Evolutionary conservation across 92 coral and sea anemone genomes (phyloP), one percentile per base, ranked within the genome.

Genomic region (Muricea muricata): DNA sequence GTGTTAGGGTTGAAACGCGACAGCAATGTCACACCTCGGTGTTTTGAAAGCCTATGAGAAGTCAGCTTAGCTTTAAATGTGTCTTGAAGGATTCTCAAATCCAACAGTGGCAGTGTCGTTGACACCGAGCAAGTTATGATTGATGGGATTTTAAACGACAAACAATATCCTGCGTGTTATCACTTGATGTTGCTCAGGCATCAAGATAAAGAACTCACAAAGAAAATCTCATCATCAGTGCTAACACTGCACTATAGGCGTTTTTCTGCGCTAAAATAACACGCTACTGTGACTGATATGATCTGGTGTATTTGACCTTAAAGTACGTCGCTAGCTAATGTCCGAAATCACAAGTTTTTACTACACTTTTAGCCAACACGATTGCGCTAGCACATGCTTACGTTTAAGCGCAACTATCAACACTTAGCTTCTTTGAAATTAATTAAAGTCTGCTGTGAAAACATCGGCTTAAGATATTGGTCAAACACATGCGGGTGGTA

Each of bases 401-500:
- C 82, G 23, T 77, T 77, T 77, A 56, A 34, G n/a, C 68, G 46
- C 21, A 77, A 61, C 61, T 77, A 77, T 77, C 82, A 77, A 77
- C 82, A 77, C 82, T 77, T 54, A 32, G 50, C 68, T 54, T 77
- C 82, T 77, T 77, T 77, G 82, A 77, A 77, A 77, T 77, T 77
- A 77, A 77, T 77, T 77, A 77, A 77, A 77, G 69, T 77, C 82
- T 77, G 82, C 82, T 77, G 82, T 77, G 82, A 77, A 77, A 77
- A 77, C 82, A 77, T 40, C 82, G 82, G 82, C 82, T 77, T 77
- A 77, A 77, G 82, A 77, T 77, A 77, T 77, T 77, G 82, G 82
- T 77, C 82, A 77, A 77, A 77, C 82, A 77, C 69, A 77, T 77
- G 82, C 82, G 82, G 82, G 82, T 77, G 82, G 82, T 77, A 77